A percentile compares a stretch with the other conserved stretches of the same genome.
Conservation (phyloP, 2,888 invertebrate species). For the Mesorhabditis sp. region DNA sequence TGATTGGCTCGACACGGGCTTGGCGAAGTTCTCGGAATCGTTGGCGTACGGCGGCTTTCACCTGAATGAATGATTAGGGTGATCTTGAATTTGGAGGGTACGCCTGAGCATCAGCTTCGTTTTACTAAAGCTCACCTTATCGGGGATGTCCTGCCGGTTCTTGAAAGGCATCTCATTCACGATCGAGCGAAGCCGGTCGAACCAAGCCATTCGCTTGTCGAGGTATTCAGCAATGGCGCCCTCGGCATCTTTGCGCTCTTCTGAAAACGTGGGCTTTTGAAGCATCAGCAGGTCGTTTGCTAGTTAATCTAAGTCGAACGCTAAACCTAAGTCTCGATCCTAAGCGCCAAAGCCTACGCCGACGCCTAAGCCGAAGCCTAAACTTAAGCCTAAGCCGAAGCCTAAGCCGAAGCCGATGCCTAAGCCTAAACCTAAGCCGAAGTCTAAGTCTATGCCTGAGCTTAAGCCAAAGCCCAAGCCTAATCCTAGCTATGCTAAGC, state of each 20-base stretch:
- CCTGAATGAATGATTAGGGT: not conserved
- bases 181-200: not conserved
- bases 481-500: too few relatives aligned
- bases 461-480: too few relatives aligned
- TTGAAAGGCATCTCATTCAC: not conserved
- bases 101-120: not conserved
- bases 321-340: too few relatives aligned
- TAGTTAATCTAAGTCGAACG: too few relatives aligned
- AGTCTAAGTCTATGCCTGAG: too few relatives aligned
- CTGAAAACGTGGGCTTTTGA: not conserved
- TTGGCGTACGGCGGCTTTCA: not conserved
- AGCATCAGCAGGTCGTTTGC: not conserved
- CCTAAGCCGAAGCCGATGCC: too few relatives aligned
- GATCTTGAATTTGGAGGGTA: not conserved
- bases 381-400: too few relatives aligned
- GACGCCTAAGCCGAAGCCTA: too few relatives aligned
- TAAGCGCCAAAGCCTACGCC: too few relatives aligned
- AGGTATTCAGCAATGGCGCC: not conserved
- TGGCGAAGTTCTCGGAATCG: constrained; percentile 3
- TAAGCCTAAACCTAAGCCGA: too few relatives aligned
- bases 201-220: not conserved
- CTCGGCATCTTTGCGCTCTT: constrained; percentile 2
- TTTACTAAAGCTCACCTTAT: not conserved
- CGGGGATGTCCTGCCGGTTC: not conserved
- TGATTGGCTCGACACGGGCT: not conserved